Conservation (phyloP, 2,113 vertebrate species). For the Macquaria ambigua region DNA sequence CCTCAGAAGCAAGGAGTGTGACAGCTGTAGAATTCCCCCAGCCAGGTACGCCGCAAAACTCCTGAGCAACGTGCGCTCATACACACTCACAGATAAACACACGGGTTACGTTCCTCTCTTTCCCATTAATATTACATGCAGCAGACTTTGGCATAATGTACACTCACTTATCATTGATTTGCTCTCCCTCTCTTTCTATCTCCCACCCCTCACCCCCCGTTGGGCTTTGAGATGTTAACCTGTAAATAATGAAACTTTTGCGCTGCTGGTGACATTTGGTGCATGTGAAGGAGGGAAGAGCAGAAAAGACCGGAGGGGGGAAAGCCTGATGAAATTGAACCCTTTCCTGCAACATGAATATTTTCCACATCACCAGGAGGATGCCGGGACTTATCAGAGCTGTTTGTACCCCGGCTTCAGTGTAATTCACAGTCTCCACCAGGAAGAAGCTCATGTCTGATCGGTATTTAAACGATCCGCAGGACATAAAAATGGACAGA, state of each 20-base stretch:
- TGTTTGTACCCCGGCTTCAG: conserved; percentile 39
- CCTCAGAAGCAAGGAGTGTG: conserved; percentile 70
- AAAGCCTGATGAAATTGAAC: conserved; percentile 74
- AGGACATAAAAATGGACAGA: conserved; percentile 52
- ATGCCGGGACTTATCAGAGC: conserved; percentile 48
- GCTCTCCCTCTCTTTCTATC: conserved; percentile 43
- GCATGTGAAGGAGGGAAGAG: conserved; percentile 50
- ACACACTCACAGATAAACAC: conserved; percentile 62
- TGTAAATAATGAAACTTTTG: conserved; percentile 80
- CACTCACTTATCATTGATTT: conserved; percentile 79
- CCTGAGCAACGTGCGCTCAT: conserved; percentile 49
- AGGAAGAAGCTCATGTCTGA: conserved; percentile 43
- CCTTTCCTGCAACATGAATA: conserved; percentile 69
- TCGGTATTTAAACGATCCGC: conserved; percentile 45
- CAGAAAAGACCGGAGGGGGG: conserved; percentile 50
- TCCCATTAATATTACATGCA: conserved; percentile 81
- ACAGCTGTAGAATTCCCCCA: conserved; percentile 82
- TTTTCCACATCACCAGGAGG: conserved; percentile 62
- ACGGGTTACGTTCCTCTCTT: conserved; percentile 42
- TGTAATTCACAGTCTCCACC: conserved; percentile 44
- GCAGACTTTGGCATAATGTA: conserved; percentile 73
- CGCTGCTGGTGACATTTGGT: conserved; percentile 73
- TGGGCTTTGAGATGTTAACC: conserved; percentile 73
- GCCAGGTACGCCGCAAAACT: conserved; percentile 69
- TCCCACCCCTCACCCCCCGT: conserved; percentile 19